phyloP scores from a whole-genome alignment of 2,113 vertebrate genomes.

The Chloebia gouldiae region DNA sequence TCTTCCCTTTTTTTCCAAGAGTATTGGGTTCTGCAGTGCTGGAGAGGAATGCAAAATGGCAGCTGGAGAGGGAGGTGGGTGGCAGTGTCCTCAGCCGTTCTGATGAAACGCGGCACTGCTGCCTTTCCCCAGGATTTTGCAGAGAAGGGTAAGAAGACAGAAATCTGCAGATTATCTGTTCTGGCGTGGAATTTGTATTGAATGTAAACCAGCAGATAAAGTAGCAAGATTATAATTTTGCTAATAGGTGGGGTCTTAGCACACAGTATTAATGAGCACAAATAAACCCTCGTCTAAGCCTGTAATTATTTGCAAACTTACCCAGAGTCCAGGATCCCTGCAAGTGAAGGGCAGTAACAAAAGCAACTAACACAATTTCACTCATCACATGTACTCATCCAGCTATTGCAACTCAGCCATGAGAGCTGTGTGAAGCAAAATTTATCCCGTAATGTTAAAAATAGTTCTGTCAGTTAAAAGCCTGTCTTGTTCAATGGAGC shows the following conservation, averaged over 20 bases:
- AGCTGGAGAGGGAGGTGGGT: neutral
- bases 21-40: neutral
- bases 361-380: neutral
- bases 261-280: neutral
- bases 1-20: neutral
- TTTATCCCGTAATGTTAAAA: neutral
- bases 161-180: neutral
- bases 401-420: neutral
- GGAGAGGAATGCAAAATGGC: neutral
- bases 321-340: neutral
- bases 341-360: neutral
- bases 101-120: neutral
- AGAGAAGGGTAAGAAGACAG: neutral
- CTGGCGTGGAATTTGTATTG: neutral
- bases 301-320: neutral
- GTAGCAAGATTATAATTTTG: neutral
- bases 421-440: neutral
- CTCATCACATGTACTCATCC: neutral
- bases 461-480: neutral
- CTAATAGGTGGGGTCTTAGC: neutral
- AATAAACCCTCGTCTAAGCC: neutral
- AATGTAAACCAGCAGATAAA: neutral
- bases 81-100: neutral
- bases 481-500: conserved; percentile 9
- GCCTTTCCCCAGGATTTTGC: neutral